phyloP scores from a whole-genome alignment of 2,888 invertebrate genomes.

The Orchesella flavescens region DNA sequence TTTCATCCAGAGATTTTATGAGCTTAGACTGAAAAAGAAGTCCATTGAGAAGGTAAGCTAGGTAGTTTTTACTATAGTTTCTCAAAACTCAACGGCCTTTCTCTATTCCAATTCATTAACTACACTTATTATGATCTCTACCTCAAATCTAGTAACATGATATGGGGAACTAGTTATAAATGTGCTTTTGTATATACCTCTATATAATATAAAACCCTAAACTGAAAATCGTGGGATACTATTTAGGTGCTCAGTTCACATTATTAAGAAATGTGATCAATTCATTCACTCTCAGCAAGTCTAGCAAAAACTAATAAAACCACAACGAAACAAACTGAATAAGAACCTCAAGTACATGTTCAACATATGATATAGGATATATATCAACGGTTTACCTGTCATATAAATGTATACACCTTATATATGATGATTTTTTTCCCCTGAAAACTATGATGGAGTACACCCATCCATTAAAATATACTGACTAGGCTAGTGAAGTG shows the following conservation, averaged over 20 bases:
- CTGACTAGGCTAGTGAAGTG: background rate
- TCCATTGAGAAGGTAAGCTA: background rate
- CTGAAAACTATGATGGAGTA: background rate
- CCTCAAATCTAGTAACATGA: background rate
- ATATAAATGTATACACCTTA: background rate
- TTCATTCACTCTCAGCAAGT: background rate
- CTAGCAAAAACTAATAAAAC: constrained; percentile 2
- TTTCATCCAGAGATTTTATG: background rate
- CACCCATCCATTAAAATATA: background rate
- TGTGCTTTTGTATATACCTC: background rate
- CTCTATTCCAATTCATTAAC: background rate
- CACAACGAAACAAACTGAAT: background rate
- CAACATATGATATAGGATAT: background rate
- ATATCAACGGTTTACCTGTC: background rate
- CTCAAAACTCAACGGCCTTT: background rate
- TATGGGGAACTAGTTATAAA: background rate
- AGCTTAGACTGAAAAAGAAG: constrained; percentile 14
- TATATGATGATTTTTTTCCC: background rate
- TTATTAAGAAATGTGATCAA: constrained; percentile 4
- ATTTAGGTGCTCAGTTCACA: background rate
- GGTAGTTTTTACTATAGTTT: background rate
- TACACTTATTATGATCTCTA: constrained; percentile 15
- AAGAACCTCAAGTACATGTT: background rate
- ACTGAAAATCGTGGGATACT: background rate
- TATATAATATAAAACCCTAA: background rate